Conservation (phyloP, 2,888 invertebrate genomes). For the Diabrotica balteata region DNA sequence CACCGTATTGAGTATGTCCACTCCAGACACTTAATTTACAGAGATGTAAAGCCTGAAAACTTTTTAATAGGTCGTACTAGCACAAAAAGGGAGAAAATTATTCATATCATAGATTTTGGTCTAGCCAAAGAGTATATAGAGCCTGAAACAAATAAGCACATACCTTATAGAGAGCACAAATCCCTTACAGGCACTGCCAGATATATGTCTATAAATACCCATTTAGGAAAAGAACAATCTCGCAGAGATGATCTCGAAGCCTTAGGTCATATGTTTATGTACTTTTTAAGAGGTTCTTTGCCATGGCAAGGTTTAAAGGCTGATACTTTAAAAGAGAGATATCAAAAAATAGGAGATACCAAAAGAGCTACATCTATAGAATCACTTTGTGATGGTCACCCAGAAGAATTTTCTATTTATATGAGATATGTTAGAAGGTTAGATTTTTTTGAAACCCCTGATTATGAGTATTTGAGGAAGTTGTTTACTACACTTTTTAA, state of each 20-base stretch:
- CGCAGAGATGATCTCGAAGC: constrained; percentile 98
- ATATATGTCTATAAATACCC: constrained; percentile 99
- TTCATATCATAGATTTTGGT: constrained; percentile 99
- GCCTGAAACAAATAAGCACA: constrained; percentile 99
- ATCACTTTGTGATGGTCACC: constrained; percentile 84
- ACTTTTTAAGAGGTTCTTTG: constrained; percentile 98
- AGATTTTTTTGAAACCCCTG: constrained; percentile 99
- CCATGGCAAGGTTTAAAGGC: constrained; percentile 99
- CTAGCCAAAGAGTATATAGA: constrained; percentile 99
- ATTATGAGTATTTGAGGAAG: constrained; percentile 97
- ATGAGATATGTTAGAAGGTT: constrained; percentile 94
- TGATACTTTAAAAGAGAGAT: constrained; percentile 98
- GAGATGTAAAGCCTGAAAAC: constrained; percentile 99
- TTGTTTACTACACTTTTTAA: constrained; percentile 93
- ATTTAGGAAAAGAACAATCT: constrained; percentile 99
- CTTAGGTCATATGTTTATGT: constrained; percentile 99
- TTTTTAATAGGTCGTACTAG: constrained; percentile 98
- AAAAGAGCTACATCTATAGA: constrained; percentile 99
- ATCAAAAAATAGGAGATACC: constrained; percentile 99
- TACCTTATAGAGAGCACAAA: constrained; percentile 99
- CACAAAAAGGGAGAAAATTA: constrained; percentile 97
- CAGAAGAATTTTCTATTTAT: constrained; percentile 98
- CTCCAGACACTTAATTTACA: constrained; percentile 98
- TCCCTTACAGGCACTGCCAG: constrained; percentile 96
- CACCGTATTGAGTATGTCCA: constrained; percentile 99